These are phyloP conservation scores for Crepidodera aurea DNA, from an alignment of 2,888 invertebrate species.

Conservation along the genomic window DNA sequence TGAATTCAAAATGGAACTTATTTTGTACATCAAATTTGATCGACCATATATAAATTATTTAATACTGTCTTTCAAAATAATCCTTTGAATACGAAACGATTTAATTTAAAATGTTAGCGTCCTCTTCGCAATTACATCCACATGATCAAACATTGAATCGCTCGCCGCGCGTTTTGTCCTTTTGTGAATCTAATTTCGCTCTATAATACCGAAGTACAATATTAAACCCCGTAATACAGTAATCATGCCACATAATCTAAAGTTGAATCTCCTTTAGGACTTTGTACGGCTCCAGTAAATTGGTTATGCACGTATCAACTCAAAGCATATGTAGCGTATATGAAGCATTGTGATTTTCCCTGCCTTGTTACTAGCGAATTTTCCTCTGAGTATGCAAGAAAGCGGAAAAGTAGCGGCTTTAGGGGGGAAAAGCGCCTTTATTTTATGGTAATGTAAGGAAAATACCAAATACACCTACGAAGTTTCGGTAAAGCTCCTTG, in stretches of 20 bases:
- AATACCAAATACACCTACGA: no score
- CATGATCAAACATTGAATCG: no score
- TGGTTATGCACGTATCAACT: slow-evolving; percentile 27
- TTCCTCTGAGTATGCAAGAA: slow-evolving; percentile 14
- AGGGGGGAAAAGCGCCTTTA: neutral
- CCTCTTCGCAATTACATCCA: no score
- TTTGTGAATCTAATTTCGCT: neutral
- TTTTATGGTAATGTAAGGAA: no score
- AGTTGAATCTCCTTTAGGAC: slow-evolving; percentile 30
- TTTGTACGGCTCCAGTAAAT: slow-evolving; percentile 20
- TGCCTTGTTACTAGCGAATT: slow-evolving; percentile 17
- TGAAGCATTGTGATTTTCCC: slow-evolving; percentile 27
- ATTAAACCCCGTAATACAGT: slow-evolving; percentile 23
- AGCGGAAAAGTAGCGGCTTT: slow-evolving; percentile 4
- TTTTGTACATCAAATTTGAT: no score
- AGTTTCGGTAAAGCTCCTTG: no score
- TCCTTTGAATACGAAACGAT: no score
- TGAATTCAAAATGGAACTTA: no score
- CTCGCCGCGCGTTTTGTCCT: neutral
- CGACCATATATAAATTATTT: no score
- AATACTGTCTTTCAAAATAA: no score
- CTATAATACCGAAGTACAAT: slow-evolving; percentile 6
- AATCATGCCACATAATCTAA: slow-evolving; percentile 30
- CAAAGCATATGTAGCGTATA: slow-evolving; percentile 18
- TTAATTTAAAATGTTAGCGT: no score